A percentile compares a stretch with the other conserved stretches of the same genome.
phyloP scores from a whole-genome alignment of 2,113 vertebrate species.

The Tinamus guttatus region DNA sequence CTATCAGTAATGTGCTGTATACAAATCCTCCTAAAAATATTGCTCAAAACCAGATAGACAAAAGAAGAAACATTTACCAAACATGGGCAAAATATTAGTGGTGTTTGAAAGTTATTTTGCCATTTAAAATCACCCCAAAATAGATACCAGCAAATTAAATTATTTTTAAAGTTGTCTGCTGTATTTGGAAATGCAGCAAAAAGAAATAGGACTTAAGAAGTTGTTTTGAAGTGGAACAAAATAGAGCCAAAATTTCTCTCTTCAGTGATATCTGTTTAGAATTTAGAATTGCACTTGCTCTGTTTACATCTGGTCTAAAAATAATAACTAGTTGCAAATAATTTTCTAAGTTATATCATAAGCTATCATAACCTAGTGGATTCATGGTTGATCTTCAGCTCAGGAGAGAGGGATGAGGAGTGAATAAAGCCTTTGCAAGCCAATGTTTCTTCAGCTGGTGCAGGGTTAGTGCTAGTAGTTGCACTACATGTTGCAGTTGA shows the following conservation, averaged over 20 bases:
- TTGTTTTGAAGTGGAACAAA: conserved; percentile 1
- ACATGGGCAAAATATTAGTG: not conserved
- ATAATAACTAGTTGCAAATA: not conserved
- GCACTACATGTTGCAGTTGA: not conserved
- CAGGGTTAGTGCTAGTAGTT: not conserved
- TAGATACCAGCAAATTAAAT: not conserved
- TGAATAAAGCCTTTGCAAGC: not conserved
- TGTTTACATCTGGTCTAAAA: not conserved
- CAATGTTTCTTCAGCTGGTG: not conserved
- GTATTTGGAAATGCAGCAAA: not conserved
- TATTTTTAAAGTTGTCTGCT: not conserved
- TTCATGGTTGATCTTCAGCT: not conserved
- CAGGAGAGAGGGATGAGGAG: not conserved
- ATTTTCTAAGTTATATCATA: not conserved
- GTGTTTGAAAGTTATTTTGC: not conserved
- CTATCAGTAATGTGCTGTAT: not conserved
- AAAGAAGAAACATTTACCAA: not conserved
- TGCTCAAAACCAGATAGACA: not conserved
- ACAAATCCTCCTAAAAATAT: not conserved
- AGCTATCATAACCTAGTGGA: not conserved
- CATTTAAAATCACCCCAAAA: not conserved
- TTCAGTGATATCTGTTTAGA: not conserved
- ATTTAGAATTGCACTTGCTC: not conserved
- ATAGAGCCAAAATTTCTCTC: not conserved
- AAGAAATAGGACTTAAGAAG: not conserved